Evolutionary conservation across 2,113 vertebrate species (phyloP), one percentile per base, ranked within the genome.

Genomic region (Athene cunicularia): DNA sequence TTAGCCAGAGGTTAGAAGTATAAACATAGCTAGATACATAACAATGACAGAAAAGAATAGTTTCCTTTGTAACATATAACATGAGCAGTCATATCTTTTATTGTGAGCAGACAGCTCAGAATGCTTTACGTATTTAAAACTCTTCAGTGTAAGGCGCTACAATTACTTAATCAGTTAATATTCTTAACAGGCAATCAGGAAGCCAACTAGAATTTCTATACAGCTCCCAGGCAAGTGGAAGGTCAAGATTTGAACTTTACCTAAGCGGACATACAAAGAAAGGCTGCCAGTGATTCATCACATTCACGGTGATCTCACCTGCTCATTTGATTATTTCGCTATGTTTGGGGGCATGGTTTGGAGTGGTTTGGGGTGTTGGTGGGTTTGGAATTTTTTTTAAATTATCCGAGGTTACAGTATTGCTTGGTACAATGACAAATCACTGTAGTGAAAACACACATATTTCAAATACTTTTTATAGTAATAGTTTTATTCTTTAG

Each of bases 91-190:
- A 43, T 76, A 81, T 17, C 73, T 84, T 59, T 93, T 62, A 70
- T 70, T 84, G 7, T 41, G 91, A 75, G 43, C 79, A 88, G 71
- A 80, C 17, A 67, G 41, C 28, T 92, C 28, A 59, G n/a, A 84
- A 32, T 60, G 71, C 72, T 87, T 93, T 91, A 84, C 11, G 26
- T 52, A 58, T 75, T 87, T 95, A 90, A 95, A 95, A 71, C 88
- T 73, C 53, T 91, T 95, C 27, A 55, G 50, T 28, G 16, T 70
- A 95, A 71, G 45, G 41, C 79, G 53, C 21, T 53, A 43, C 50
- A 88, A 96, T 86, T 83, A 80, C 47, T 93, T 80, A 58, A 86
- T 88, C 75, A 66, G 74, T 76, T 83, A 47, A 43, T 64, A 80
- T 39, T 81, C 45, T 91, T 81, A 88, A 89, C 41, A 45, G 64